Evolutionary conservation across 2,888 invertebrate species (phyloP).

Genomic region (Epistrophe grossulariae): DNA sequence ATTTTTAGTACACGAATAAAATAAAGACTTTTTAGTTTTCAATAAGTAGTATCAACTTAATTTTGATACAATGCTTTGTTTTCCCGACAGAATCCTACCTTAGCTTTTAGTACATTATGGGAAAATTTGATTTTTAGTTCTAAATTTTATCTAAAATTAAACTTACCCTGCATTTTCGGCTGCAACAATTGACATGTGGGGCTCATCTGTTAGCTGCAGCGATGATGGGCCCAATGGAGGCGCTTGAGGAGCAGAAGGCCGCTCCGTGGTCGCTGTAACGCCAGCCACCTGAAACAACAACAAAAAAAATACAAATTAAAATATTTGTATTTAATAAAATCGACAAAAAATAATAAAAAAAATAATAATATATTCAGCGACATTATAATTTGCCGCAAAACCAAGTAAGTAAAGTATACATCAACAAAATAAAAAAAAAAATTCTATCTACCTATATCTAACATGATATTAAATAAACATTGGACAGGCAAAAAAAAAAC

Average conservation of each 20-base stretch:
- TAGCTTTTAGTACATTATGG: background rate
- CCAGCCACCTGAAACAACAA: conserved; percentile 79
- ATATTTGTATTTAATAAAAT: conserved; percentile 17
- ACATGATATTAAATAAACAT: conserved; percentile 34
- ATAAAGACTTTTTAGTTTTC: too few species aligned
- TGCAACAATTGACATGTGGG: conserved; percentile 85
- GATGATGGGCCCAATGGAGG: conserved; percentile 82
- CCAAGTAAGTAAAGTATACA: background rate
- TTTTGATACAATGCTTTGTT: too few species aligned
- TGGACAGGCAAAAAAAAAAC: conserved; percentile 30
- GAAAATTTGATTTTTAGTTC: background rate
- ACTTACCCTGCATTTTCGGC: conserved; percentile 85
- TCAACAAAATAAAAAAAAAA: background rate
- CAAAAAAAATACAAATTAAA: conserved; percentile 39
- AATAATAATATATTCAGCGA: conserved; percentile 43
- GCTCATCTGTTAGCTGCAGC: conserved; percentile 84
- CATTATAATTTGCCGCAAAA: conserved; percentile 44
- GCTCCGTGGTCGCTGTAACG: conserved; percentile 80
- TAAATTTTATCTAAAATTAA: background rate
- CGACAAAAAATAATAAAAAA: background rate
- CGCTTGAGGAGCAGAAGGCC: conserved; percentile 78
- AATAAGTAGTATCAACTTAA: too few species aligned
- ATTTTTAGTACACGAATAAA: too few species aligned
- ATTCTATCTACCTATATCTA: conserved; percentile 25
- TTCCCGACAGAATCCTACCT: background rate